Evolutionary conservation across 1,140 invertebrate genomes (phyloP), one percentile per base, ranked within the genome.

Genomic region (Oncopodura yosiiana): DNA sequence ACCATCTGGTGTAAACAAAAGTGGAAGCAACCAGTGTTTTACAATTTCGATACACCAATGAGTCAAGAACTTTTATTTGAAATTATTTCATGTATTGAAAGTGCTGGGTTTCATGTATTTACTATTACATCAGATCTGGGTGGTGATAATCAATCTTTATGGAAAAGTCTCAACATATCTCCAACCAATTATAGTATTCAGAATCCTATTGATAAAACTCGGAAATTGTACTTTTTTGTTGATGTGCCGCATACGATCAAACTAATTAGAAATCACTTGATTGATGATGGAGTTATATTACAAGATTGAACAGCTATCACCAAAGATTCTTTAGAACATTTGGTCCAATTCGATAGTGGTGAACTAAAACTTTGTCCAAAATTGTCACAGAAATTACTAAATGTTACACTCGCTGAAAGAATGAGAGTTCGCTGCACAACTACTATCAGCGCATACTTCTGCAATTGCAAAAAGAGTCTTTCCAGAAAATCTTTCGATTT

Each of bases 1-100:
- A n/a, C n/a, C n/a, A n/a, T n/a, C n/a, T n/a, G n/a, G n/a, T n/a
- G n/a, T n/a, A n/a, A n/a, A n/a, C n/a, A n/a, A n/a, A 64, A 64
- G 2, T 70, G 68, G 66, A 69, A 69, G 49, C 66, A 69, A 58
- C 60, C 63, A 1, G 39, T 70, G 3, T 68, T 60, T 42, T 65
- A 59, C 54, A 50, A 62, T 32, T 69, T 61, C 60, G 66, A 70
- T 39, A 48, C 21, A 14, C 12, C 39, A 21, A 62, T 70, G 52
- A 66, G 48, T 0, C 53, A 58, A 39, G 19, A 54, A 34, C 30
- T 57, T 30, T 30, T 63, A 16, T 21, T 45, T 19, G 24, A 23
- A 1, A 43, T 57, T 38, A 53, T 63, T 5, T 14, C 6, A 42
- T 2, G 11, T 19, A 18, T 62, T 1, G 39, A 62, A 23, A 16